Evolutionary conservation across 2,888 invertebrate genomes (phyloP).

Genomic region (Tribolium freemani): DNA sequence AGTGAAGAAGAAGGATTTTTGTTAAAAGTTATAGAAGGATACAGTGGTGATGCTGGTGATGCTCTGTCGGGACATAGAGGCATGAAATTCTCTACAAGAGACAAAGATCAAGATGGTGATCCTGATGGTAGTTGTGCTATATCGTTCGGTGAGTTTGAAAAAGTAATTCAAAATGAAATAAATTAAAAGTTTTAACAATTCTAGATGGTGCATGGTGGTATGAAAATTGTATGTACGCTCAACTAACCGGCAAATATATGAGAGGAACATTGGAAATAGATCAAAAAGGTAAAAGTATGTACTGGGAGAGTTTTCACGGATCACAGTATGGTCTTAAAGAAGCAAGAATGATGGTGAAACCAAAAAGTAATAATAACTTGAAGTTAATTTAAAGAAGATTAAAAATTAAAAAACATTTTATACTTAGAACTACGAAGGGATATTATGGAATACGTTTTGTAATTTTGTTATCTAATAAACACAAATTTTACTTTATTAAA

Average conservation of each 20-base stretch:
- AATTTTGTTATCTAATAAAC: too few relatives aligned
- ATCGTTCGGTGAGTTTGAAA: conserved; percentile 69
- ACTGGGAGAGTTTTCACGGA: conserved; percentile 80
- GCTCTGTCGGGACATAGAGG: conserved; percentile 79
- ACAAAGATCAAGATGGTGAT: conserved; percentile 81
- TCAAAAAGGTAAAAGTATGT: conserved; percentile 75
- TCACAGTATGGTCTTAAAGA: conserved; percentile 74
- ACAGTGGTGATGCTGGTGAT: conserved; percentile 74
- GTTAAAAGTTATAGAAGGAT: conserved; percentile 77
- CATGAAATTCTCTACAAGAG: conserved; percentile 79
- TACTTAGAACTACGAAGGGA: too few relatives aligned
- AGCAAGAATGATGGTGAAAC: conserved; percentile 78
- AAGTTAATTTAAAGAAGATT: too few relatives aligned
- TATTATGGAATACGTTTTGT: too few relatives aligned
- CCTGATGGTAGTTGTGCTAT: conserved; percentile 79
- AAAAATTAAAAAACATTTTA: too few relatives aligned
- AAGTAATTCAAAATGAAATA: conserved; percentile 58
- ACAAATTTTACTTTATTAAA: too few relatives aligned
- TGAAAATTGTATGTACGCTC: conserved; percentile 78
- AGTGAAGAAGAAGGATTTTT: conserved; percentile 77
- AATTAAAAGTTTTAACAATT: conserved; percentile 30
- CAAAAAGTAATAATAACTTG: conserved; percentile 61
- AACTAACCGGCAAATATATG: conserved; percentile 78
- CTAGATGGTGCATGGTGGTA: conserved; percentile 81
- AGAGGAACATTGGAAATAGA: conserved; percentile 67